Conservation (phyloP, 2,113 vertebrate genomes). For the Fulica atra region DNA sequence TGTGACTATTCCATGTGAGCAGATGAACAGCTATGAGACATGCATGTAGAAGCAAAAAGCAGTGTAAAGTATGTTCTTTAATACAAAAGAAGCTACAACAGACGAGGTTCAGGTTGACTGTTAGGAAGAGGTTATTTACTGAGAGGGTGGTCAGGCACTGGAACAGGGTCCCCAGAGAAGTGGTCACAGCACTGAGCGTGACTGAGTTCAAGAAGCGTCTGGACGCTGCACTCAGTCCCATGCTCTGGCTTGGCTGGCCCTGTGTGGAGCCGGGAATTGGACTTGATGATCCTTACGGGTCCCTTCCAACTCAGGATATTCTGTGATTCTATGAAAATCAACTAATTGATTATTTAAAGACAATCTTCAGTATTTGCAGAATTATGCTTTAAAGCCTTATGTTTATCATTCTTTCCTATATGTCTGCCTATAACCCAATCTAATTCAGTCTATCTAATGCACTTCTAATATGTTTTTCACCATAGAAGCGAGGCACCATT, state of each 20-base stretch:
- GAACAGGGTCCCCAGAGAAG: too few species aligned
- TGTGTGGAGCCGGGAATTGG: too few species aligned
- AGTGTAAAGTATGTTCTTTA: background rate
- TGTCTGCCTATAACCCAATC: background rate
- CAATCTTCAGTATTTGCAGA: background rate
- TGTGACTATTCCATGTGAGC: background rate
- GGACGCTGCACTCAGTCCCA: too few species aligned
- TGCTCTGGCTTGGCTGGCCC: too few species aligned
- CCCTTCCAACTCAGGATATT: too few species aligned
- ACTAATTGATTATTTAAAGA: slow-evolving; percentile 1
- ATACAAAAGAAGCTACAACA: background rate
- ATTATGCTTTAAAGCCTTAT: background rate
- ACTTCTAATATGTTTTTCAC: slow-evolving; percentile 8
- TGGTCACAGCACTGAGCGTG: too few species aligned
- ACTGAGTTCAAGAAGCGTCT: too few species aligned
- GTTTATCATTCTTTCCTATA: background rate
- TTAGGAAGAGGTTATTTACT: too few species aligned
- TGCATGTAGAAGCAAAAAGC: background rate
- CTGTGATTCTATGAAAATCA: background rate
- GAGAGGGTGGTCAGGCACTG: too few species aligned
- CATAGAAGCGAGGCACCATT: slow-evolving; percentile 15
- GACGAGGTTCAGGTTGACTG: too few species aligned
- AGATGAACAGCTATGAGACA: background rate
- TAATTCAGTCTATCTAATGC: slow-evolving; percentile 35
- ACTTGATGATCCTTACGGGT: too few species aligned